These are phyloP conservation scores for Dione juno DNA, from an alignment of 2,888 invertebrate genomes.

Conservation along the genomic window DNA sequence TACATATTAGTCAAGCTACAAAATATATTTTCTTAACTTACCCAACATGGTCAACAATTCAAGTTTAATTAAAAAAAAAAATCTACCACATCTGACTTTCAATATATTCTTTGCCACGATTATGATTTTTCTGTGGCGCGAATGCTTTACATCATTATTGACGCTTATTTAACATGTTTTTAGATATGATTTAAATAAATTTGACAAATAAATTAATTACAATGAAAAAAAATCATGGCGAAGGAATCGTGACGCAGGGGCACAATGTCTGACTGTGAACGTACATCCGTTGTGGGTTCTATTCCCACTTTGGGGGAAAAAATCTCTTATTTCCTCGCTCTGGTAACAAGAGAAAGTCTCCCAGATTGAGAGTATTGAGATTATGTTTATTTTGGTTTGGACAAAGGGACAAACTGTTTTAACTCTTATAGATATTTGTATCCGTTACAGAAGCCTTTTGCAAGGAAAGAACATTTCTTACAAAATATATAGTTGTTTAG, in stretches of 20 bases:
- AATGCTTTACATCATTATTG: constrained; percentile 65
- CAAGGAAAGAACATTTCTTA: too few relatives aligned
- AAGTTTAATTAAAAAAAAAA: background rate
- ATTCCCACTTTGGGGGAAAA: background rate
- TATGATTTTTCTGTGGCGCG: constrained; percentile 53
- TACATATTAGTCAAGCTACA: too few relatives aligned
- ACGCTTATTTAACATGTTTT: constrained; percentile 59
- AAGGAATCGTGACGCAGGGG: too few relatives aligned
- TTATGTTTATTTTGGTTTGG: too few relatives aligned
- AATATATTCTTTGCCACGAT: constrained; percentile 53
- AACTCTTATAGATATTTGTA: too few relatives aligned
- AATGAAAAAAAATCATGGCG: too few relatives aligned
- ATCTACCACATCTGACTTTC: constrained; percentile 13
- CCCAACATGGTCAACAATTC: too few relatives aligned
- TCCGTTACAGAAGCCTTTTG: too few relatives aligned
- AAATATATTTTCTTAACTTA: too few relatives aligned
- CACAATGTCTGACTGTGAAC: background rate
- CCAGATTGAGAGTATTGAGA: too few relatives aligned
- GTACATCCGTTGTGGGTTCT: background rate
- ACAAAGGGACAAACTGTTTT: too few relatives aligned
- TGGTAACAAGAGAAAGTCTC: background rate
- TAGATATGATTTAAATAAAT: background rate
- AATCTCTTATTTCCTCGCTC: background rate
- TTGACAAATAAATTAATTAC: background rate
- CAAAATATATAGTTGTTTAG: too few relatives aligned